Evolutionary conservation across 2,888 invertebrate genomes (phyloP), one percentile per base, ranked within the genome.

Genomic region (Latheticus oryzae): DNA sequence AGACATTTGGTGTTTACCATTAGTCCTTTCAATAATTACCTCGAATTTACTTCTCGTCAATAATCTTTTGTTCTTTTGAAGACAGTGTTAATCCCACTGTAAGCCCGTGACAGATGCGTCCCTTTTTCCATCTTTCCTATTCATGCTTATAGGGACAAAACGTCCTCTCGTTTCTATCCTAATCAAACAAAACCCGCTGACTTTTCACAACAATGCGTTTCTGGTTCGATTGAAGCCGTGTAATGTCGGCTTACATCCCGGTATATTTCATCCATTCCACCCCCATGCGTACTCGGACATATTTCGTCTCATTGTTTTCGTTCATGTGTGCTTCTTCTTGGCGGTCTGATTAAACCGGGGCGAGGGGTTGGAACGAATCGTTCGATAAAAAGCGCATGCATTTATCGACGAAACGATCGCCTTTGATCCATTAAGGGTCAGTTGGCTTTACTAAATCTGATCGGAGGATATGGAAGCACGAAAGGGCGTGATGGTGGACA

Each of bases 101-200:
- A n/a, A n/a, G n/a, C n/a, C n/a, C n/a, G n/a, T n/a, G n/a, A n/a
- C n/a, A n/a, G n/a, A n/a, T n/a, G n/a, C n/a, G n/a, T n/a, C n/a
- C n/a, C n/a, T n/a, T n/a, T n/a, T n/a, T n/a, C n/a, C n/a, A n/a
- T n/a, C n/a, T n/a, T n/a, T n/a, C n/a, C n/a, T n/a, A n/a, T n/a
- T n/a, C n/a, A n/a, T n/a, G n/a, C n/a, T n/a, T n/a, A n/a, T 76
- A 76, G 73, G 76, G 75, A 76, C 75, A 76, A 75, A 75, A 73
- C 71, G 72, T n/a, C n/a, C 61, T 65, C 62, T 66, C 69, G 64
- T 61, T 67, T 73, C 75, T 74, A 75, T 76, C 75, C 76, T 76
- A 77, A 77, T 78, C 78, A 77, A 76, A 78, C 76, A 75, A 76
- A 76, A 76, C 76, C 73, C 71, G 74, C 74, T 76, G 76, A 76